Conservation (phyloP, 1,140 invertebrate species). For the Berghia stephanieae region DNA sequence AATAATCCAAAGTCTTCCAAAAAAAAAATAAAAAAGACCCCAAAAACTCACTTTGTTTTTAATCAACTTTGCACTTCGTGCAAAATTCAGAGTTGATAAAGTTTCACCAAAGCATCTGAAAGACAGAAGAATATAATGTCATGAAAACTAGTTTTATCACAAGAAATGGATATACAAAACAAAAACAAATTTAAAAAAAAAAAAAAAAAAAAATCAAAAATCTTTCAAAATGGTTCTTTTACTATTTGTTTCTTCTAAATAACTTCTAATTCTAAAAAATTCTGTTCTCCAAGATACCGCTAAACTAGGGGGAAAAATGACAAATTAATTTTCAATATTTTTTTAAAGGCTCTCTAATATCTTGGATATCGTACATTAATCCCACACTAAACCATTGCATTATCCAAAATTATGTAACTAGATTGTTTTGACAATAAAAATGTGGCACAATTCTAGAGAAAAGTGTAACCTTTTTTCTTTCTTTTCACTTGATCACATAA, state of each 20-base stretch:
- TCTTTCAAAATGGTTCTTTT: not conserved
- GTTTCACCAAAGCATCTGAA: slow-evolving; percentile 64
- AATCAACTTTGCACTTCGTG: slow-evolving; percentile 61
- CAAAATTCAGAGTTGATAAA: slow-evolving; percentile 63
- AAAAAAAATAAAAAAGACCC: not conserved
- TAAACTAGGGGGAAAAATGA: no score
- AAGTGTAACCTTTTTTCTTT: no score
- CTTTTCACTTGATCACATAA: no score
- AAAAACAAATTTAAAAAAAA: not conserved
- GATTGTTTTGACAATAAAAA: not conserved
- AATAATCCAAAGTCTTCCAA: not conserved
- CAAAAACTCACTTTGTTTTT: slow-evolving; percentile 59
- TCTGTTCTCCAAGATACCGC: no score
- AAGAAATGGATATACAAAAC: not conserved
- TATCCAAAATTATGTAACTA: not conserved
- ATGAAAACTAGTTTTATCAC: not conserved
- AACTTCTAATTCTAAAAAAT: no score
- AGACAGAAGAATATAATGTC: slow-evolving; percentile 14
- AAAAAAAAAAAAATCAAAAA: slow-evolving; percentile 15
- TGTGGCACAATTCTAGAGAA: not conserved
- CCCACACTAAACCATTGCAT: not conserved
- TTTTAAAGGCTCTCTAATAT: no score
- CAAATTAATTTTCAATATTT: no score
- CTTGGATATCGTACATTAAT: no score
- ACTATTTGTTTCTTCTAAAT: not conserved